Evolutionary conservation across 1,140 invertebrate species (phyloP).

Genomic region (Aleiodes sp.): DNA sequence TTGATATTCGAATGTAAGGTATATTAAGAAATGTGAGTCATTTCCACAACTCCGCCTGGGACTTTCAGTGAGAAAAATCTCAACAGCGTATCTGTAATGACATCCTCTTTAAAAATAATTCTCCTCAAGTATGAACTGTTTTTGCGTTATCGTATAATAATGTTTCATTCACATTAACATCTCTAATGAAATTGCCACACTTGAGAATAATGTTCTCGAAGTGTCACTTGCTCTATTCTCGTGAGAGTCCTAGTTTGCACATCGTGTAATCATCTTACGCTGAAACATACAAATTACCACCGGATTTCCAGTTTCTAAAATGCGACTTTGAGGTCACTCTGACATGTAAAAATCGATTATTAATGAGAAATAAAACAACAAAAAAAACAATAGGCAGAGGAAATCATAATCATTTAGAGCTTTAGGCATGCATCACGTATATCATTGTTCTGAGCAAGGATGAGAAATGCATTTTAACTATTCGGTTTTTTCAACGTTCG

Average conservation of each 20-base stretch:
- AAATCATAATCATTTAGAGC: no score
- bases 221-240: constrained; percentile 20
- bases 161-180: neutral
- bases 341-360: constrained; percentile 6
- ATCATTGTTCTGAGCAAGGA: neutral
- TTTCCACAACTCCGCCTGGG: no score
- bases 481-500: neutral
- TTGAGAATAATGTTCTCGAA: neutral
- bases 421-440: no score
- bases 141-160: neutral
- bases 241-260: constrained; percentile 20
- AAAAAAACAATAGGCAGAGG: no score
- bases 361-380: constrained; percentile 1
- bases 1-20: no score
- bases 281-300: constrained; percentile 25
- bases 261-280: constrained; percentile 14
- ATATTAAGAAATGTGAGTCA: no score
- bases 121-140: no score
- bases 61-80: no score
- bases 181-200: neutral
- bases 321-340: constrained; percentile 25
- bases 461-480: constrained; percentile 4
- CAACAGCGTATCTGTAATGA: no score
- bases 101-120: no score
- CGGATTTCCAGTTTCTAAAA: constrained; percentile 4